These are phyloP conservation scores for Orchestia grillus DNA, from an alignment of 1,140 invertebrate species.

Conservation along the genomic window DNA sequence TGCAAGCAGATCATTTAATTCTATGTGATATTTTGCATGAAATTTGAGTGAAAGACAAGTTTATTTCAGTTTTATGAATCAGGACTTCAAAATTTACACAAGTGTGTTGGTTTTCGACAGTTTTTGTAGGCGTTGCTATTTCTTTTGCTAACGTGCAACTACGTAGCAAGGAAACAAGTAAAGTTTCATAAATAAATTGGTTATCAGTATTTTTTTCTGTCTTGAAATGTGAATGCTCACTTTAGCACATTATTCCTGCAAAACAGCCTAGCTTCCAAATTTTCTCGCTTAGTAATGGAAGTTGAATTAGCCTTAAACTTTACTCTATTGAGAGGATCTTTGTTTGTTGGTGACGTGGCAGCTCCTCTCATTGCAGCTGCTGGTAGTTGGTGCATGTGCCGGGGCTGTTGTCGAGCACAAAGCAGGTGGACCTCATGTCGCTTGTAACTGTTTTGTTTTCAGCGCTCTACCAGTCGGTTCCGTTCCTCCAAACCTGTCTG, in stretches of 20 bases:
- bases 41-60: neutral
- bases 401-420: neutral
- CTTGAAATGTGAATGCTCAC: neutral
- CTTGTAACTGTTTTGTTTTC: neutral
- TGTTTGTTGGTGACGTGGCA: neutral
- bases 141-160: neutral
- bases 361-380: neutral
- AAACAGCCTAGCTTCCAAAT: neutral
- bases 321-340: neutral
- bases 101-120: neutral
- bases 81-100: neutral
- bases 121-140: too few species aligned
- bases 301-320: neutral
- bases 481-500: neutral
- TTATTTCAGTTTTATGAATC: neutral
- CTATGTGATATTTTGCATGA: neutral
- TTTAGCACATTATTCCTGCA: neutral
- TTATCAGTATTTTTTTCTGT: neutral
- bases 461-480: neutral
- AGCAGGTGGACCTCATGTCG: neutral
- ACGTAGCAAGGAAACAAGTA: neutral
- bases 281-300: neutral
- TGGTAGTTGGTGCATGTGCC: neutral
- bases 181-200: neutral
- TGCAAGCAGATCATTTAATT: neutral